Percentiles rank a stretch among this genome's conserved stretches.
These are phyloP conservation scores for Myotis myotis DNA, from an alignment of 2,797 vertebrate genomes.

Conservation along the genomic window DNA sequence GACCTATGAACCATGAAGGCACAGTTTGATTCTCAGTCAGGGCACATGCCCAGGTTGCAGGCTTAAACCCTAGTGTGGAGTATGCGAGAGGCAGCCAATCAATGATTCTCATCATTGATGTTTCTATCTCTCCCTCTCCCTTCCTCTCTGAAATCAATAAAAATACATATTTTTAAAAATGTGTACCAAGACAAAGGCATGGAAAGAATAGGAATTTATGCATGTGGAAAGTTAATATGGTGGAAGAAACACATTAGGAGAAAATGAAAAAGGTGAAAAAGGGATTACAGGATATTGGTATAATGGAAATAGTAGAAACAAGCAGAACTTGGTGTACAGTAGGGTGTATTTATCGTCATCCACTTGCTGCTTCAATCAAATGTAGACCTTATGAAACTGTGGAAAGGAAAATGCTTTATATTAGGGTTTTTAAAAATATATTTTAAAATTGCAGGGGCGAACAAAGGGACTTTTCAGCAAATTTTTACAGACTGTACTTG, in stretches of 20 bases:
- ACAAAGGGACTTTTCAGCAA: neutral
- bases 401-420: neutral
- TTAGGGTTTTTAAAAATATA: neutral
- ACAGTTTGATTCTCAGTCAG: no score
- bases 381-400: neutral
- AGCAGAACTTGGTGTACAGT: neutral
- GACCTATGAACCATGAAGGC: no score
- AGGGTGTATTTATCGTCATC: neutral
- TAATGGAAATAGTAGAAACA: neutral
- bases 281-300: neutral
- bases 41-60: no score
- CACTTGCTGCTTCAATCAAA: neutral
- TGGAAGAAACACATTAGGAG: neutral
- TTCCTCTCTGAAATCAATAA: no score
- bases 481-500: constrained; percentile 16
- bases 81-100: no score
- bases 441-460: neutral
- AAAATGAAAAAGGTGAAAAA: neutral
- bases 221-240: neutral
- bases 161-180: no score
- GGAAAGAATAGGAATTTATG: neutral
- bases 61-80: no score
- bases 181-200: neutral
- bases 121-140: no score
- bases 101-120: no score